Base-by-base conservation (phyloP, 1,140 invertebrate genomes). In the Drosophila aff. region DNA sequence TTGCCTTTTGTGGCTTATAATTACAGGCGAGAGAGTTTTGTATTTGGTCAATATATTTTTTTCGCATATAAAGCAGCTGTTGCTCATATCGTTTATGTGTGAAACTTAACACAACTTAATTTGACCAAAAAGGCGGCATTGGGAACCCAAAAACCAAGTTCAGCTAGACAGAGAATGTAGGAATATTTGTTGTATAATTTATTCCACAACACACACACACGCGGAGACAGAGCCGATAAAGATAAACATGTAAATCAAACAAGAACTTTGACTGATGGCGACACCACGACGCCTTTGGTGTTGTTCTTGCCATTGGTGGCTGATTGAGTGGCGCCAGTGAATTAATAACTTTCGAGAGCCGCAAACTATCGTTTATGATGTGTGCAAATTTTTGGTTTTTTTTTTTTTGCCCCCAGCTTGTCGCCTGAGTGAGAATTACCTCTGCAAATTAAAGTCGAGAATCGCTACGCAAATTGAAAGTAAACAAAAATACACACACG, bases 201-300 rank as follows among this genome's bases (percentile, higher is more conserved):
- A 87, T 87, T 79, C 81, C 31, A 33, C 63, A 67, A 73, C 43
- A 82, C 49, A 81, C 49, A 81, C 47, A 57, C 33, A 57, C 21
- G 43, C n/a, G 57, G 18, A 59, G 21, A 40, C 50, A 38, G 28
- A 57, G 38, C 36, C 57, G 73, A 79, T 64, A 72, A 76, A 81
- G 72, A 87, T 89, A 87, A 81, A 81, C 84, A 89, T 84, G 84
- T 84, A 89, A 89, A 89, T 89, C 81, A 90, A 89, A 87, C 74
- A 90, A 89, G 81, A 89, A 89, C 84, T 87, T 81, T 87, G 84
- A 89, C 84, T 90, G 85, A 89, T 81, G 84, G 85, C 80, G 83
- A 89, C 83, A 83, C 75, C 52, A 57, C 71, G 80, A 66, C 83
- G 83, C 82, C 82, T 76, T 65, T 43, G 46, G 65, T 62, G 49